Evolutionary conservation across 2,797 vertebrate species (phyloP).

Genomic region (Oreochromis grahami): DNA sequence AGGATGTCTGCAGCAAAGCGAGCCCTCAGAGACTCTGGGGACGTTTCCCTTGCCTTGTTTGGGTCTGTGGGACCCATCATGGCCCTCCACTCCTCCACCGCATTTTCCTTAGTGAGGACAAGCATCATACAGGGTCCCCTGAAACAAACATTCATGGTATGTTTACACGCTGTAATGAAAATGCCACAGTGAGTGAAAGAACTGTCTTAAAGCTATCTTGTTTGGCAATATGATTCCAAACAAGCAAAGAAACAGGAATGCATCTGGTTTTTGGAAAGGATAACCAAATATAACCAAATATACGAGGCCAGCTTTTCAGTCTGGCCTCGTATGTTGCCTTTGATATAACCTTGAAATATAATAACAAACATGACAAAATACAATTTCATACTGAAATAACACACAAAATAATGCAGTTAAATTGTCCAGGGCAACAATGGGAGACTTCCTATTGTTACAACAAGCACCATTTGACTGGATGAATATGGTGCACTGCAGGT

Average conservation of each 20-base stretch:
- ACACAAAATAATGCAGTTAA: background rate
- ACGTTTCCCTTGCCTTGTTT: constrained; percentile 69
- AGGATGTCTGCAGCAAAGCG: constrained; percentile 81
- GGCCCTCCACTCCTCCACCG: constrained; percentile 85
- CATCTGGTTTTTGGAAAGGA: background rate
- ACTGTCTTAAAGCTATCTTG: background rate
- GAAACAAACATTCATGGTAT: constrained; percentile 21
- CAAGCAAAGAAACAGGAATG: background rate
- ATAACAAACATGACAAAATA: background rate
- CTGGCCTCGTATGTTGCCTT: background rate
- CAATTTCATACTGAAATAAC: background rate
- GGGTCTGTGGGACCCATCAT: constrained; percentile 88
- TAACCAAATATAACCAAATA: background rate
- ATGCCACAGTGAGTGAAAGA: background rate
- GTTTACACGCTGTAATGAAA: background rate
- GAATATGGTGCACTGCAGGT: background rate
- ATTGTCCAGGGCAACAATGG: background rate
- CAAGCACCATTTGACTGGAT: background rate
- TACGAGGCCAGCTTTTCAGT: background rate
- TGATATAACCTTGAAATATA: background rate
- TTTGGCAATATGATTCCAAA: background rate
- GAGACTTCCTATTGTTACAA: background rate
- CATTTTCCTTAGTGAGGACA: constrained; percentile 87
- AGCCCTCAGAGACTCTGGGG: constrained; percentile 82
- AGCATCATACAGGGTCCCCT: constrained; percentile 85